Base-by-base conservation (phyloP, 2,113 vertebrate species). In the Phyllostomus hastatus region DNA sequence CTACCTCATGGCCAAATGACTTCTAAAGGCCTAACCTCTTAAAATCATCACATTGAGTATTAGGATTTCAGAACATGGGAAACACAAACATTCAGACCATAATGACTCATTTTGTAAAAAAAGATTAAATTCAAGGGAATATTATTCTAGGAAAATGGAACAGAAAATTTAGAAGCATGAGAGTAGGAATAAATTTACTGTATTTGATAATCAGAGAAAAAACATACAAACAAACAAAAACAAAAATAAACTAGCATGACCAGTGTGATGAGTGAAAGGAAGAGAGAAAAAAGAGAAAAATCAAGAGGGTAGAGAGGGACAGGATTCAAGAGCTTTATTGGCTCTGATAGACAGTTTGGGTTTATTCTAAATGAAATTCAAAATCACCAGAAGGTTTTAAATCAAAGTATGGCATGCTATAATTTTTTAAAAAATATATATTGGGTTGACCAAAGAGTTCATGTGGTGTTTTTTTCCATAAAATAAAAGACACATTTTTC, bases 331-430 rank as follows among this genome's bases (percentile, higher is more conserved):
- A 22, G 26, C 5, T 64, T 85, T 46, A 33, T 66, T 82, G 10
- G 7, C 22, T 87, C 17, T 79, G 3, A 11, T 16, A 59, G 41
- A n/a, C 16, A 94, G 41, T 0, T 50, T 54, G 20, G n/a, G 28
- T 85, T 52, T 85, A 24, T 84, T 85, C 66, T 52, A 50, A 88
- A 83, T 61, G 41, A 90, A 92, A 81, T 76, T 93, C n/a, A 86
- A 80, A 69, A 41, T 69, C 41, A 93, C 7, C 22, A 64, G 28
- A 72, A 90, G 26, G 3, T 43, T 80, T 92, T 94, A 84, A 90
- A 59, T 93, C 48, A 84, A 22, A 75, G 52, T 19, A 90, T 76
- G 22, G 46, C 5, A 75, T 70, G 20, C 80, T n/a, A 70, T 70
- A 43, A 69, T 59, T 96, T 70, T 52, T 78, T 66, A 2, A 0